Evolutionary conservation across 2,888 invertebrate genomes (phyloP), one percentile per base, ranked within the genome.

Genomic region (Zhuqinia jingwanae): DNA sequence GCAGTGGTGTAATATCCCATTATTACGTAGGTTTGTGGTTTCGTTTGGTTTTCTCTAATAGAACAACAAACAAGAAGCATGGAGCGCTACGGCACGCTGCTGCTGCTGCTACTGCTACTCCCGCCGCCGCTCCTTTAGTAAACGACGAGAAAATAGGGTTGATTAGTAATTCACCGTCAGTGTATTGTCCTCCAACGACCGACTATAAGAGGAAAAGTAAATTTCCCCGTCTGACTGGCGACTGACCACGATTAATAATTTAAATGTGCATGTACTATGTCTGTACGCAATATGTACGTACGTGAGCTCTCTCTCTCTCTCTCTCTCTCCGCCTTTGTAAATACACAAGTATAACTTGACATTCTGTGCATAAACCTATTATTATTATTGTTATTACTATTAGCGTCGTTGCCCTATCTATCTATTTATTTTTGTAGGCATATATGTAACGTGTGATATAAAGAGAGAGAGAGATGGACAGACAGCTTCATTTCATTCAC

Each of bases 191-290:
- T 85, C 78, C 8, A 20, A 65, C 15, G 75, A 36, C 36, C 36
- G 36, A n/a, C n/a, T n/a, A n/a, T 73, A 50, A 68, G 42, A 78
- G 78, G 47, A 79, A 36, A 80, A 80, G 30, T 75, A 63, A 60
- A 77, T 60, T 63, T 63, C 10, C 73, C 78, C 85, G 85, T 78
- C 85, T 73, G 79, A 80, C 75, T 80, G 85, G 85, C 85, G 85
- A 79, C 85, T 79, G 80, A 79, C 50, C 80, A 65, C 79, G 36
- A 85, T 85, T 79, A 85, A 85, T 85, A 85, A 60, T 80, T 70
- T 58, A 80, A 83, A 65, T 53, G 63, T 76, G 85, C 77, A 85
- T 85, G 84, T 30, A 58, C 15, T 63, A 63, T 20, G 75, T 73
- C 77, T 60, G 45, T 78, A 45, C 77, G 25, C 53, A 27, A 30